Evolutionary conservation across 2,888 invertebrate genomes (phyloP).

Genomic region (Aricia artaxerxes): DNA sequence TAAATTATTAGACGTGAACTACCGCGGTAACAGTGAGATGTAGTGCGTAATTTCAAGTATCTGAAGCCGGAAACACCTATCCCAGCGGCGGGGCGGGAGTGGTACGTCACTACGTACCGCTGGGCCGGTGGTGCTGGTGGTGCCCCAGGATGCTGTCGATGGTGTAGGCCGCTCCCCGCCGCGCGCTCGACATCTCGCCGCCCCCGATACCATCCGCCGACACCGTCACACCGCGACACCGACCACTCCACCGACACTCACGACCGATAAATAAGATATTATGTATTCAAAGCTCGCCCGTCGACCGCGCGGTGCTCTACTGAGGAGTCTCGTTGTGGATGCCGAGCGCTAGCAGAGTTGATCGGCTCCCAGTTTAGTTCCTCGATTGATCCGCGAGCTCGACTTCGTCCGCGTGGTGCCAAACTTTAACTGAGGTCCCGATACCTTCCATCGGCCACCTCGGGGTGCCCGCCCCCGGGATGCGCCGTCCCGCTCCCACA

Average conservation of each 20-base stretch:
- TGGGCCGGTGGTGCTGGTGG: slow-evolving; percentile 35
- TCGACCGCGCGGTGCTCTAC: not conserved
- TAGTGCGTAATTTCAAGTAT: too few relatives aligned
- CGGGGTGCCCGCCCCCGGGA: slow-evolving; percentile 48
- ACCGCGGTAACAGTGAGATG: too few relatives aligned
- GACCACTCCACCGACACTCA: not conserved
- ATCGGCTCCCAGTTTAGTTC: not conserved
- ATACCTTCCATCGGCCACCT: slow-evolving; percentile 35
- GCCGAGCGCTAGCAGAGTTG: not conserved
- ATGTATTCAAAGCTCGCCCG: not conserved
- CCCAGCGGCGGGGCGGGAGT: not conserved
- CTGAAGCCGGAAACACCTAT: not conserved
- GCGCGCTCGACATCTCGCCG: slow-evolving; percentile 46
- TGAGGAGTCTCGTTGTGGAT: not conserved
- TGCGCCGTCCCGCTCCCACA: slow-evolving; percentile 44
- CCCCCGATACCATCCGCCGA: not conserved
- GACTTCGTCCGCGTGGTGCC: slow-evolving; percentile 38
- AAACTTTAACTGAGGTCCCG: slow-evolving; percentile 44
- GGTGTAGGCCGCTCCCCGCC: slow-evolving; percentile 68
- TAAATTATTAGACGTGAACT: too few relatives aligned
- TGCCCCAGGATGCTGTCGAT: slow-evolving; percentile 71
- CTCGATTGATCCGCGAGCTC: slow-evolving; percentile 19
- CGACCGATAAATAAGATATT: not conserved
- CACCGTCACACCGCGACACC: not conserved
- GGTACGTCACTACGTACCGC: not conserved